Base-by-base conservation (phyloP, 1,140 invertebrate species). In the Penaeus indicus region DNA sequence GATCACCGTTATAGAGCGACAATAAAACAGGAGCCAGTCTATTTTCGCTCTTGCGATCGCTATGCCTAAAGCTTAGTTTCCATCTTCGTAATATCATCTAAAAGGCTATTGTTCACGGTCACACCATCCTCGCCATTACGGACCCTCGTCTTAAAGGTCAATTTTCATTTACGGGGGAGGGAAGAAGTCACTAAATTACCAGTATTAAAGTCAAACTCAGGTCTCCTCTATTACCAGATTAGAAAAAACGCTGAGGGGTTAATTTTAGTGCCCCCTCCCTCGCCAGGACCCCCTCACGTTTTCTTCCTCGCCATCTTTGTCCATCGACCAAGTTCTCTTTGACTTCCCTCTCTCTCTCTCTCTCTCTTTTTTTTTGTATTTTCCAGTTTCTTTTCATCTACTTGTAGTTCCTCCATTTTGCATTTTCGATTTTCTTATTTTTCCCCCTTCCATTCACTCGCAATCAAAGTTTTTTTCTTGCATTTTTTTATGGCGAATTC, bases 171-270 rank as follows among this genome's bases (percentile, higher is more conserved):
- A 32, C 22, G 19, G n/a, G 18, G 79, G 10, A 19, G 82, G 82
- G 47, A 63, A 63, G 38, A 62, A 61, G 54, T 69, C 82, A 69
- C 63, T 84, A 84, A 84, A 84, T 84, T 69, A 84, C 82, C 82
- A 84, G 69, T 84, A 84, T 84, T 84, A 84, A 84, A 69, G 82
- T 84, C 82, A 84, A 69, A 69, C 62, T 64, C 82, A 84, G 82
- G 63, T 63, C 63, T 69, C 64, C 82, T 84, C 82, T 69, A 84
- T 84, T 84, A 84, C 82, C 42, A 47, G 82, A 84, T 69, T 69
- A 84, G 63, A 84, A 69, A 83, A 60, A 80, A 60, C 63, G 82
- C 64, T 69, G 82, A 84, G 82, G 64, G n/a, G 63, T 62, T 84
- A 21, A 84, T 84, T 84, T 84, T 84, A 47, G 18, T 64, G 19